Evolutionary conservation across 2,888 invertebrate species (phyloP).

Genomic region (Philereme vetulata): DNA sequence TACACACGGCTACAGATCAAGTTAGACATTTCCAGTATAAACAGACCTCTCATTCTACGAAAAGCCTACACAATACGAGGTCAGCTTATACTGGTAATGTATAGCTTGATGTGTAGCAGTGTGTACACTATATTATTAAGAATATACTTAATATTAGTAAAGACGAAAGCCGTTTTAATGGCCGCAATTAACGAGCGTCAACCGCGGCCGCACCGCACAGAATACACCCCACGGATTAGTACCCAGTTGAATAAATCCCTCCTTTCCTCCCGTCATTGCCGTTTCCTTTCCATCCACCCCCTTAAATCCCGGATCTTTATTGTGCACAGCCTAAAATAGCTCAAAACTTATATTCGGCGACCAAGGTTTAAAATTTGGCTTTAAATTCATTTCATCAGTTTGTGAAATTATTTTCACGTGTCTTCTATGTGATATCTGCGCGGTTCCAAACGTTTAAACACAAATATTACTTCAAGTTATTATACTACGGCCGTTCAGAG

Average conservation of each 20-base stretch:
- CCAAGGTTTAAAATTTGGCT: not conserved
- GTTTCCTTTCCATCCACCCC: slow-evolving; percentile 30
- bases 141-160: not conserved
- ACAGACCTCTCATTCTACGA: no score
- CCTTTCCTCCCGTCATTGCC: slow-evolving; percentile 41
- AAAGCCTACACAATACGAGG: no score
- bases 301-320: slow-evolving; percentile 39
- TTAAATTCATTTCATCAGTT: no score
- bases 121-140: not conserved
- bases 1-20: no score
- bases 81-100: no score
- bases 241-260: slow-evolving; percentile 47
- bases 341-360: not conserved
- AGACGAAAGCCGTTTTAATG: slow-evolving; percentile 2
- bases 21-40: no score
- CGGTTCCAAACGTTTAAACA: no score
- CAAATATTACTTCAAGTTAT: no score
- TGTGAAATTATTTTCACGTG: no score
- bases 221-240: slow-evolving; percentile 44
- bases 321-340: slow-evolving; percentile 15
- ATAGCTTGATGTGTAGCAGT: no score
- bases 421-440: no score
- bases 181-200: slow-evolving; percentile 28
- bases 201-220: slow-evolving; percentile 26
- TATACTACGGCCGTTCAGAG: no score